Percentiles rank a stretch among this genome's conserved stretches.
These are phyloP conservation scores for Antheraea assamensis DNA, from an alignment of 2,888 invertebrate species.

Conservation along the genomic window DNA sequence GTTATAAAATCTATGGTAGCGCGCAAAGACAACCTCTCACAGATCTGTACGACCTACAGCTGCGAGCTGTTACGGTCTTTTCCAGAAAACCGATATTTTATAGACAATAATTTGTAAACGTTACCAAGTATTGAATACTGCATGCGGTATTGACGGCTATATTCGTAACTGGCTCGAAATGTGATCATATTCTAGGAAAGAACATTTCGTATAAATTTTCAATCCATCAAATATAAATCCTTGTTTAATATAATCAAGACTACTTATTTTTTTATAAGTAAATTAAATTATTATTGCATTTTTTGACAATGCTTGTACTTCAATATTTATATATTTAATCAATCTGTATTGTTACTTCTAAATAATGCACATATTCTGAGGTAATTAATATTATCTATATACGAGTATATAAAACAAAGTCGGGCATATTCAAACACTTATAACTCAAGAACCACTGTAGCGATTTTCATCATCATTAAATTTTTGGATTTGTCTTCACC, in stretches of 20 bases:
- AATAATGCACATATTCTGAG: neutral
- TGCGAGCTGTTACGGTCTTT: slow-evolving; percentile 57
- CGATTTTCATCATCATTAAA: too few species aligned
- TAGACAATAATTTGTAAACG: slow-evolving; percentile 67
- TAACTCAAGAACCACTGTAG: too few species aligned
- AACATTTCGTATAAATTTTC: neutral
- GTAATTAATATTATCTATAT: neutral
- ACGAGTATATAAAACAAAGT: too few species aligned
- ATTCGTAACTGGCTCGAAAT: slow-evolving; percentile 33
- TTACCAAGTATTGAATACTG: slow-evolving; percentile 58
- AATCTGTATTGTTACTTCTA: neutral
- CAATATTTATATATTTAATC: neutral
- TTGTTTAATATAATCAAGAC: neutral
- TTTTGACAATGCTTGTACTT: neutral
- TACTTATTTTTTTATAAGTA: neutral
- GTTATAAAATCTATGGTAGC: neutral
- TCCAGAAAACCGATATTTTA: slow-evolving; percentile 70
- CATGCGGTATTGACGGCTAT: slow-evolving; percentile 52
- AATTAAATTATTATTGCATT: neutral
- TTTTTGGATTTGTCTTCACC: too few species aligned
- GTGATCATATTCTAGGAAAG: slow-evolving; percentile 45
- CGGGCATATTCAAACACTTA: too few species aligned
- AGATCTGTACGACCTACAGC: slow-evolving; percentile 57
- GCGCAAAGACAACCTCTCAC: slow-evolving; percentile 24
- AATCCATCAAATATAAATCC: neutral